phyloP scores from a whole-genome alignment of 2,888 invertebrate species.

The Drosophila anomalata region DNA sequence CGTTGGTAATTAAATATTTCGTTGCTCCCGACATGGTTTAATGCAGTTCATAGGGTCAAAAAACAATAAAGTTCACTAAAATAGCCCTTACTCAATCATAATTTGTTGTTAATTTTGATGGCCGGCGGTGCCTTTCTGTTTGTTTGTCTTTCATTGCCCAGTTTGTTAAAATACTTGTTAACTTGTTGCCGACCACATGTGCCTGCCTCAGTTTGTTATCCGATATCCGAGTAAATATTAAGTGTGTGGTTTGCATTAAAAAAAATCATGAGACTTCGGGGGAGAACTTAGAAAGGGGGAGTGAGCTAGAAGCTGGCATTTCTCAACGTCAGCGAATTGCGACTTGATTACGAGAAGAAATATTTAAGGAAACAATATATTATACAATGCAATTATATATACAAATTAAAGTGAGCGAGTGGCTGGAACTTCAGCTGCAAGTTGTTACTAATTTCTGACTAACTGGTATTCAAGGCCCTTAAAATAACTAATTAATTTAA shows the following conservation, averaged over 20 bases:
- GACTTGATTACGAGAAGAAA: slow-evolving; percentile 12
- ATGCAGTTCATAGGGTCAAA: slow-evolving; percentile 37
- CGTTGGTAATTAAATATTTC: slow-evolving; percentile 33
- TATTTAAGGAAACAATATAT: slow-evolving; percentile 10
- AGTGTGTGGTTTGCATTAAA: slow-evolving; percentile 33
- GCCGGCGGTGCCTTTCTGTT: slow-evolving; percentile 1
- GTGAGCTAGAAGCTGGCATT: slow-evolving; percentile 14
- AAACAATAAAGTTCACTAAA: slow-evolving; percentile 14
- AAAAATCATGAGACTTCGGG: background rate
- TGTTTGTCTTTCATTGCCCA: background rate
- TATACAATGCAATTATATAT: slow-evolving; percentile 8
- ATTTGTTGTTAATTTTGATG: slow-evolving; percentile 25
- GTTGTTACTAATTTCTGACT: slow-evolving; percentile 8
- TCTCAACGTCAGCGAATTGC: slow-evolving; percentile 26
- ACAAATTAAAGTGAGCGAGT: background rate
- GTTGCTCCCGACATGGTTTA: slow-evolving; percentile 1
- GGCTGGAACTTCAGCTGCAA: background rate
- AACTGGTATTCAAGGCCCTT: slow-evolving; percentile 13
- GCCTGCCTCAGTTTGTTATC: slow-evolving; percentile 35
- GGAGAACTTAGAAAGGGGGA: background rate
- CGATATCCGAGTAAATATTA: slow-evolving; percentile 34
- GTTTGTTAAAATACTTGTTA: slow-evolving; percentile 35
- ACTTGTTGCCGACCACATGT: slow-evolving; percentile 26
- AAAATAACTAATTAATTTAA: background rate
- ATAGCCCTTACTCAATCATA: slow-evolving; percentile 6